A percentile compares a stretch with the other conserved stretches of the same genome.
phyloP scores from a whole-genome alignment of 2,888 invertebrate species.

The Camptogramma bilineatum region DNA sequence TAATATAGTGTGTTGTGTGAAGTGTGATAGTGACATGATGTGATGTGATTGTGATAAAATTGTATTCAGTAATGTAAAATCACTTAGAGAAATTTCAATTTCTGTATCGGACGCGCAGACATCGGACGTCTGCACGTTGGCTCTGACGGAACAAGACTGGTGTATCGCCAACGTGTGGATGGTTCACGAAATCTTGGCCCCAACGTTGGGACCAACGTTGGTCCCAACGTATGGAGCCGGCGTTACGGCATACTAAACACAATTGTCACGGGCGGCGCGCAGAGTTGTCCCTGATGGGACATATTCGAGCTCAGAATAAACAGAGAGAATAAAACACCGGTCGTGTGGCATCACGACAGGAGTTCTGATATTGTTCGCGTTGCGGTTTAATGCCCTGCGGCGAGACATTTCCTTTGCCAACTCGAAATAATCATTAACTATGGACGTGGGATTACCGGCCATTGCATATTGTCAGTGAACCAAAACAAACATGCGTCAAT shows the following conservation, averaged over 20 bases:
- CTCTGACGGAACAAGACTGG: no score
- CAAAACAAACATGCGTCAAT: constrained; percentile 55
- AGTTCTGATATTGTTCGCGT: constrained; percentile 71
- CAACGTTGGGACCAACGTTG: no score
- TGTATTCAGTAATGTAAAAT: no score
- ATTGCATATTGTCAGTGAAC: constrained; percentile 19
- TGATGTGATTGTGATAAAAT: no score
- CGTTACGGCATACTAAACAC: constrained; percentile 68
- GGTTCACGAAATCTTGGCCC: no score
- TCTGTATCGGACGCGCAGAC: no score
- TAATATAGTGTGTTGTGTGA: no score
- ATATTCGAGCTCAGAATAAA: constrained; percentile 76
- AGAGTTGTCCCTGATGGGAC: constrained; percentile 76
- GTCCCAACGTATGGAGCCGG: no score
- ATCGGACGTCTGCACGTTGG: no score
- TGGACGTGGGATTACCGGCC: constrained; percentile 54
- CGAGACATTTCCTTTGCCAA: constrained; percentile 59
- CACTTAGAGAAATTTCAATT: no score
- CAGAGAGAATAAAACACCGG: constrained; percentile 70
- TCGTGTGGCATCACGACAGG: constrained; percentile 80
- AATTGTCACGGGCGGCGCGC: constrained; percentile 76
- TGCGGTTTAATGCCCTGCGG: constrained; percentile 62
- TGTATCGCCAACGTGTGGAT: no score
- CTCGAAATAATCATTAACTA: constrained; percentile 63
- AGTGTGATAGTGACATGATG: no score